phyloP scores from a whole-genome alignment of 2,113 vertebrate genomes.

The Atherinomorus stipes region DNA sequence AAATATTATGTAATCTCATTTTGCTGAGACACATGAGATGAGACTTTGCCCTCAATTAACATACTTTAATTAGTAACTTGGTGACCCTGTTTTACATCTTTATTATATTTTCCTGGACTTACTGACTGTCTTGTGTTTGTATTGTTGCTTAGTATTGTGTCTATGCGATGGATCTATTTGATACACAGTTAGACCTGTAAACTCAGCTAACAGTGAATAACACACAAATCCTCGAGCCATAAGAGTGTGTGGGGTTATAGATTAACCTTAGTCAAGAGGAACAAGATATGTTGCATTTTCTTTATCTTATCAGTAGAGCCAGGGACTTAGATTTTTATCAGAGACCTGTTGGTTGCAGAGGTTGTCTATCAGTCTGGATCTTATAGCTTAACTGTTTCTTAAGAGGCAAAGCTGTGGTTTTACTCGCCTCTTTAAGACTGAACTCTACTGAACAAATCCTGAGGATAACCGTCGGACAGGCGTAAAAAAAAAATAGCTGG shows the following conservation, averaged over 20 bases:
- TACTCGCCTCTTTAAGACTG: slow-evolving; percentile 1
- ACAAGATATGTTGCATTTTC: slow-evolving; percentile 15
- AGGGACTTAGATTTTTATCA: slow-evolving; percentile 33
- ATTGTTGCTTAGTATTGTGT: background rate
- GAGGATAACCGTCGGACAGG: background rate
- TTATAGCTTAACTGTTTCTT: slow-evolving; percentile 3
- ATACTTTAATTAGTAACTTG: background rate
- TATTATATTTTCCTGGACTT: background rate
- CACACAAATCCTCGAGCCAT: slow-evolving; percentile 21
- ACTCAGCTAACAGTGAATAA: slow-evolving; percentile 24
- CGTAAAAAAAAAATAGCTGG: background rate
- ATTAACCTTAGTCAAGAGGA: slow-evolving; percentile 51
- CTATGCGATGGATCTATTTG: background rate
- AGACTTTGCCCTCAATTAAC: background rate
- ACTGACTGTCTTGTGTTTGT: background rate
- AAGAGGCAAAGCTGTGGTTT: background rate
- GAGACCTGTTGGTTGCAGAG: background rate
- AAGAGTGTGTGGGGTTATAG: slow-evolving; percentile 31
- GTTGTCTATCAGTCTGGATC: background rate
- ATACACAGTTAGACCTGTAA: background rate
- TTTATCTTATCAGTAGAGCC: slow-evolving; percentile 49
- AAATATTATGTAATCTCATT: no score
- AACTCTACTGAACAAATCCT: slow-evolving; percentile 11
- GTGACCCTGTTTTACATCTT: background rate
- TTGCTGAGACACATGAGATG: no score